These are phyloP conservation scores for Molossus alvarezi DNA, from an alignment of 2,797 vertebrate genomes.

Conservation along the genomic window DNA sequence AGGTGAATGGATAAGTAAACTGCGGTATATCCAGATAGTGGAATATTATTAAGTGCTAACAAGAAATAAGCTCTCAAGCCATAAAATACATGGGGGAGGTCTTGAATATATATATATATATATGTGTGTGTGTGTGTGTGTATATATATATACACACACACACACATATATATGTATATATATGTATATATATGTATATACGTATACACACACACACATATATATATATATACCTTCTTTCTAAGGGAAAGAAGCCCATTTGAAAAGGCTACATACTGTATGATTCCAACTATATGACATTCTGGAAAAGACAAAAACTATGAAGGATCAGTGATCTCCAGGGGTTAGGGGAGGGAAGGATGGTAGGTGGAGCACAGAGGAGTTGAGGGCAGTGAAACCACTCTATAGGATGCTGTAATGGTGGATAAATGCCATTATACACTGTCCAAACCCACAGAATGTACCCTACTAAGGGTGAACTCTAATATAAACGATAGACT, in stretches of 20 bases:
- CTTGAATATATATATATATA: background rate
- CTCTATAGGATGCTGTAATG: no score
- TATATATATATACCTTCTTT: background rate
- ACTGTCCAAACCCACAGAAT: background rate
- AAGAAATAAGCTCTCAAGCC: conserved; percentile 11
- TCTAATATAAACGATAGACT: background rate
- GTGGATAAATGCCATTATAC: background rate
- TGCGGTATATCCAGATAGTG: background rate
- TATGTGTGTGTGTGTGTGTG: no score
- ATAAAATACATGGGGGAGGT: background rate
- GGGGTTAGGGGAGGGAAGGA: no score
- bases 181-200: no score
- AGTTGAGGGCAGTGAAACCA: no score
- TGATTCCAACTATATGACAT: background rate
- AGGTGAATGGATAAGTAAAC: background rate
- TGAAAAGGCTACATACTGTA: background rate
- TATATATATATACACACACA: no score
- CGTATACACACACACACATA: no score
- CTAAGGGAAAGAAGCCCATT: background rate
- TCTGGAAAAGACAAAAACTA: background rate
- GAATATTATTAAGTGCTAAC: background rate
- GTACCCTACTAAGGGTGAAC: background rate
- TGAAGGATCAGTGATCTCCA: no score
- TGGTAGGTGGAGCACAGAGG: no score
- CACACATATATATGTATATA: no score